Conservation (phyloP, 2,888 invertebrate genomes). For the Ophion ellenae region DNA sequence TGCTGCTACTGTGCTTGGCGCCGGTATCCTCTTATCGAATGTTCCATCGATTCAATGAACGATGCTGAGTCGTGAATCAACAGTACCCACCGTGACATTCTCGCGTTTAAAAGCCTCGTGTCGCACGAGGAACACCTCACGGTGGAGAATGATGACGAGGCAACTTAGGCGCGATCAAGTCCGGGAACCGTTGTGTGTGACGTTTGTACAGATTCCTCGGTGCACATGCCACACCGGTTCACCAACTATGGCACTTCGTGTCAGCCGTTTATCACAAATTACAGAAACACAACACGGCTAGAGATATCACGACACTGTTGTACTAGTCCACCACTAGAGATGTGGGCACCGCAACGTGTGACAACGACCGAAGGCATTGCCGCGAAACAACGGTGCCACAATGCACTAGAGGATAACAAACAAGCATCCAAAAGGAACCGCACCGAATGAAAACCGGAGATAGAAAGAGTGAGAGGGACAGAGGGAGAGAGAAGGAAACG, state of each 20-base stretch:
- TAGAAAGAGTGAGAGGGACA: conserved; percentile 16
- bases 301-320: conserved; percentile 65
- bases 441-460: conserved; percentile 4
- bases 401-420: conserved; percentile 43
- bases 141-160: not conserved
- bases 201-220: not conserved
- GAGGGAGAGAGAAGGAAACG: conserved; percentile 26
- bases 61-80: not conserved
- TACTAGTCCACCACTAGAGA: conserved; percentile 35
- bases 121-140: not conserved
- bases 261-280: conserved; percentile 74
- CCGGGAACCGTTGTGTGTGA: conserved; percentile 26
- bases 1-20: not conserved
- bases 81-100: not conserved
- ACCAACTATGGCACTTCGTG: conserved; percentile 71
- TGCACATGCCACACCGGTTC: conserved; percentile 7
- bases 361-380: conserved; percentile 22
- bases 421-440: conserved; percentile 36
- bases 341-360: conserved; percentile 43
- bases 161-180: conserved; percentile 9
- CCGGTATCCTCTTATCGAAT: not conserved
- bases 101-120: not conserved
- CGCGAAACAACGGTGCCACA: not conserved
- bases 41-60: not conserved
- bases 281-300: conserved; percentile 67